Evolutionary conservation across 2,797 vertebrate genomes (phyloP), one percentile per base, ranked within the genome.

Genomic region (Gymnoscopelus braueri): DNA sequence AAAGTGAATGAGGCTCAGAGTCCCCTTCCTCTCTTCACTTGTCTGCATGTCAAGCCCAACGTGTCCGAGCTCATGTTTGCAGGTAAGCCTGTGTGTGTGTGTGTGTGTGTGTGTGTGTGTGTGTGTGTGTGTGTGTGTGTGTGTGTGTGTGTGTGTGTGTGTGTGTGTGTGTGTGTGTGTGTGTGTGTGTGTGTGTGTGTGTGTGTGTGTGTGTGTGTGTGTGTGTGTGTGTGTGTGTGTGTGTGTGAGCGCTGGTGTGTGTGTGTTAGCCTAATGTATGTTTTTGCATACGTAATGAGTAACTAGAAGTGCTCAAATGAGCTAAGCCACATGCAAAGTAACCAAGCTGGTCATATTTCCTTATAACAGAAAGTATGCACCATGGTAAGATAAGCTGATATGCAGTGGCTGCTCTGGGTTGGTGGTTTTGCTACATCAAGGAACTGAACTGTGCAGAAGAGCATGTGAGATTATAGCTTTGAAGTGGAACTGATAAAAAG

Each of bases 41-140:
- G 98, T 78, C 95, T 99, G 26, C 98, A 99, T 0, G 98, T 99
- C 76, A 99, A 99, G 79, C 98, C 98, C 0, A 97, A 99, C 64
- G 98, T 99, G 57, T 99, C 98, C 0, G 98, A 99, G 88, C 95
- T 99, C 65, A 99, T 98, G 97, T 99, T 98, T 91, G 98, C 98
- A 88, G 98, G 98, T 98, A 92, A 71, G 55, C 35, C 14, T 8
- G 39, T 72, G 11, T 65, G 5, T 62, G 59, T 35, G n/a, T 52
- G 15, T 61, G 51, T 56, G 32, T 52, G 54, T 53, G 48, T 62
- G 39, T 50, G 48, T 62, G 35, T 19, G 19, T 19, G 19, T 19
- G 1, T 19, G 19, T 19, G 19, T 19, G 19, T 19, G 19, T 19
- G 19, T 19, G 19, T 19, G 19, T 55, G 2, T 0, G 13, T 4